A percentile compares a stretch with the other conserved stretches of the same genome.
Evolutionary conservation across 2,888 invertebrate genomes (phyloP).

Genomic region (Myopa testacea): DNA sequence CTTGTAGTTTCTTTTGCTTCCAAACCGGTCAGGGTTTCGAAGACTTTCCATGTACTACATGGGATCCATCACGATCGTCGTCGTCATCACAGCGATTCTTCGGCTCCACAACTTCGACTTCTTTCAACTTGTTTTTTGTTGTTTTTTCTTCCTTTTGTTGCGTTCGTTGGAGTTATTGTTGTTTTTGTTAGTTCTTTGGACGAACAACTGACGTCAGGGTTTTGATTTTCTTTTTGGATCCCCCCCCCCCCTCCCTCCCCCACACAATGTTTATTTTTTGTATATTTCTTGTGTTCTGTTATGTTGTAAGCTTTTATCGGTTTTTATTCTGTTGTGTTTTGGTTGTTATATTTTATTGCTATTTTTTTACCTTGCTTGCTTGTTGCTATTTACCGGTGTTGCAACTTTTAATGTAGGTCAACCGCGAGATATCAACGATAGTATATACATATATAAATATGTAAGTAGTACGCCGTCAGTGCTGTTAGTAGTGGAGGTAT

Average conservation of each 20-base stretch:
- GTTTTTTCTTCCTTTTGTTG: conserved; percentile 6
- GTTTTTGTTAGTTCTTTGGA: not conserved
- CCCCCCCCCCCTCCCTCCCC: not conserved
- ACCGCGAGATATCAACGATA: conserved; percentile 34
- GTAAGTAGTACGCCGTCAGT: not conserved
- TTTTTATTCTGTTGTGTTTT: not conserved
- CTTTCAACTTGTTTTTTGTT: not conserved
- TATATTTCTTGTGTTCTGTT: not conserved
- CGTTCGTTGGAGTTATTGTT: not conserved
- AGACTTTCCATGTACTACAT: not conserved
- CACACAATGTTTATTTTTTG: not conserved
- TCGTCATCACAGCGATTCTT: not conserved
- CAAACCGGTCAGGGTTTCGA: conserved; percentile 30
- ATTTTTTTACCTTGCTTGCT: conserved; percentile 19
- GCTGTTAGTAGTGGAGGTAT: not conserved
- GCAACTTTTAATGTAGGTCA: conserved; percentile 45
- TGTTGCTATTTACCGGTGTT: conserved; percentile 38
- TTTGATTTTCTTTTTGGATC: not conserved
- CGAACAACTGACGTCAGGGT: not conserved
- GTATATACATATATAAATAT: not conserved
- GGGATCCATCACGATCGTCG: conserved; percentile 11
- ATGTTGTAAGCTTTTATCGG: not conserved
- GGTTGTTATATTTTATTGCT: conserved; percentile 6
- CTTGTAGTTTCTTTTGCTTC: not conserved
- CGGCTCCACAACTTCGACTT: not conserved